Base-by-base conservation (phyloP, 2,888 invertebrate species). In the Aethes cnicana region DNA sequence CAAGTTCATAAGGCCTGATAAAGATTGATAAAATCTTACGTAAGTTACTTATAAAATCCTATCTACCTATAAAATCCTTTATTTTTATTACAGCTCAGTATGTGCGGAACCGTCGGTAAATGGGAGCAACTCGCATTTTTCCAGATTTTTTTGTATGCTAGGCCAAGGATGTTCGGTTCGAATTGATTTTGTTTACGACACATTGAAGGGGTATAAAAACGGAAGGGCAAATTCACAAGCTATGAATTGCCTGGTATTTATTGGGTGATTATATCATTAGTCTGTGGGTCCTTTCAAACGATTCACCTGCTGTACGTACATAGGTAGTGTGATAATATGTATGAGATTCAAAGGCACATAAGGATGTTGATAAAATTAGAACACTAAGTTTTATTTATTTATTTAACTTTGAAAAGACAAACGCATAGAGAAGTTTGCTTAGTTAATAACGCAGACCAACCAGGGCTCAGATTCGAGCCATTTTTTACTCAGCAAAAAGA, bases 161-260 rank as follows among this genome's bases (percentile, higher is more conserved):
- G 17, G 25, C 39, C 39, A 14, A 7, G n/a, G n/a, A n/a, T n/a
- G 53, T 32, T 53, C 25, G 57, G 68, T 63, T 66, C n/a, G 63
- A 77, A 77, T 79, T 69, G 72, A 80, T 83, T 79, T 76, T 61
- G 62, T 75, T 73, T 67, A 69, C 63, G 66, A 69, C 69, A 63
- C 63, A 67, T 62, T 66, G 63, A 69, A 75, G 62, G 74, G 78
- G 72, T 63, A 72, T 84, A 81, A 84, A 85, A 84, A 81, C 84
- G 74, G 85, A 77, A 85, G 83, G 80, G 71, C 63, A 56, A 68
- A 74, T 78, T 76, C 72, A 69, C 43, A 58, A 58, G 57, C 63
- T 44, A 61, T 74, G 71, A 72, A 69, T 62, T 39, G 2, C 20
- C 56, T 59, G 53, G 44, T 39, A 39, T 52, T 52, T 52, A 46